Conservation (phyloP, 2,113 vertebrate genomes). For the Daboia siamensis region DNA sequence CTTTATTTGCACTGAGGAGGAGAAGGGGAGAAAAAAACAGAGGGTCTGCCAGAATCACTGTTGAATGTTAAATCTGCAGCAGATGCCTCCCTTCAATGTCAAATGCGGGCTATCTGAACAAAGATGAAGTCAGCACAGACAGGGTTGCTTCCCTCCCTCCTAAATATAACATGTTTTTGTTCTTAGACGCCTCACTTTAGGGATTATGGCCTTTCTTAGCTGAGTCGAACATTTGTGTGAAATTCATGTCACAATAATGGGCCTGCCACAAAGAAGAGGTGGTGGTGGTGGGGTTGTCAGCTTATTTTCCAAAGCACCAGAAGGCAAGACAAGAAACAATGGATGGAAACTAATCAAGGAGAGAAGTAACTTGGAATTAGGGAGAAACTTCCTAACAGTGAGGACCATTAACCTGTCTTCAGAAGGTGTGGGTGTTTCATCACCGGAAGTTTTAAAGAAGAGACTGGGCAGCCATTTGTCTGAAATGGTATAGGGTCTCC, state of each 20-base stretch:
- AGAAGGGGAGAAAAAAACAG: constrained; percentile 8
- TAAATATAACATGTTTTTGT: constrained; percentile 11
- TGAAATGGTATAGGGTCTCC: not conserved
- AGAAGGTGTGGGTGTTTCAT: not conserved
- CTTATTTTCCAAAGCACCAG: not conserved
- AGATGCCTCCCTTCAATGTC: constrained; percentile 6
- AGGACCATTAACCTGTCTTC: not conserved
- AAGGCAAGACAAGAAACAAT: not conserved
- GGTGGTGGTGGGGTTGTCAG: not conserved
- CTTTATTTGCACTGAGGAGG: constrained; percentile 25
- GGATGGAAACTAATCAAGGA: not conserved
- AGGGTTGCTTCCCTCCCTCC: not conserved
- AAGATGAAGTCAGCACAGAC: not conserved
- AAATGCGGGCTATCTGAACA: not conserved
- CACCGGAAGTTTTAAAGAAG: not conserved
- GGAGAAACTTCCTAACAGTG: not conserved
- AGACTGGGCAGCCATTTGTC: not conserved
- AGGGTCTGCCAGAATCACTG: constrained; percentile 29
- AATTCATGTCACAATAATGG: constrained; percentile 3
- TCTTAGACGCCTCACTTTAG: constrained; percentile 14
- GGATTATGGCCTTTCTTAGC: constrained; percentile 22
- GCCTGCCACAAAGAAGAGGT: not conserved
- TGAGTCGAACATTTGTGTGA: constrained; percentile 8
- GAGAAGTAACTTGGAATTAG: not conserved
- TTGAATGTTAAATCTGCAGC: constrained; percentile 22